A percentile compares a stretch with the other conserved stretches of the same genome.
These are phyloP conservation scores for Synodontis membranacea DNA, from an alignment of 2,113 vertebrate species.

Conservation along the genomic window DNA sequence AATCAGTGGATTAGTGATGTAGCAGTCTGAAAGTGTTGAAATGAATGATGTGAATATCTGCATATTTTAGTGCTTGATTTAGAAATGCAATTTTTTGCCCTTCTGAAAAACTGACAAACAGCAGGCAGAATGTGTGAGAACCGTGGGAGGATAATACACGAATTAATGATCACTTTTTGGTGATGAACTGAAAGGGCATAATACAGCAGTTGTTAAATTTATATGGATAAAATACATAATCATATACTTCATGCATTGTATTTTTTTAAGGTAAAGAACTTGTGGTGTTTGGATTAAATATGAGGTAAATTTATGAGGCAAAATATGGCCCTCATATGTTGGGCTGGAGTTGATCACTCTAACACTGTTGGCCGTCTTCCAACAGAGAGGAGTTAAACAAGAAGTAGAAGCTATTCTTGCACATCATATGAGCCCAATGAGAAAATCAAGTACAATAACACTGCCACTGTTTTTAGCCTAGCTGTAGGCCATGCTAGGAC, in stretches of 20 bases:
- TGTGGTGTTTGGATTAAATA: neutral
- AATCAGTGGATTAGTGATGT: slow-evolving; percentile 3
- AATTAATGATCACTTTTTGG: neutral
- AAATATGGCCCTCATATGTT: neutral
- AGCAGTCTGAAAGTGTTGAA: neutral
- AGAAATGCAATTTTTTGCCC: neutral
- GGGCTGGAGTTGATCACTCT: neutral
- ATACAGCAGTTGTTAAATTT: neutral
- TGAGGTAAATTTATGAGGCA: neutral
- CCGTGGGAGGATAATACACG: slow-evolving; percentile 10
- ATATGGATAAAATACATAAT: neutral
- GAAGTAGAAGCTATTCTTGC: neutral
- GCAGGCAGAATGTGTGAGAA: neutral
- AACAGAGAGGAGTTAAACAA: neutral
- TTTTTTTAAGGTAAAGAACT: neutral
- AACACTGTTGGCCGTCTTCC: neutral
- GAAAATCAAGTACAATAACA: neutral
- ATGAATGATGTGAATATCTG: neutral
- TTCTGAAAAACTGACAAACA: slow-evolving; percentile 3
- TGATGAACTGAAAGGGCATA: neutral
- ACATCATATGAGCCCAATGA: neutral
- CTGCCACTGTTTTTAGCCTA: neutral
- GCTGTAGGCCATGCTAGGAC: slow-evolving; percentile 18
- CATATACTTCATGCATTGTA: neutral
- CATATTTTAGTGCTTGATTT: neutral